Evolutionary conservation across 1,140 invertebrate genomes (phyloP).

Genomic region (Odontomachus brunneus): DNA sequence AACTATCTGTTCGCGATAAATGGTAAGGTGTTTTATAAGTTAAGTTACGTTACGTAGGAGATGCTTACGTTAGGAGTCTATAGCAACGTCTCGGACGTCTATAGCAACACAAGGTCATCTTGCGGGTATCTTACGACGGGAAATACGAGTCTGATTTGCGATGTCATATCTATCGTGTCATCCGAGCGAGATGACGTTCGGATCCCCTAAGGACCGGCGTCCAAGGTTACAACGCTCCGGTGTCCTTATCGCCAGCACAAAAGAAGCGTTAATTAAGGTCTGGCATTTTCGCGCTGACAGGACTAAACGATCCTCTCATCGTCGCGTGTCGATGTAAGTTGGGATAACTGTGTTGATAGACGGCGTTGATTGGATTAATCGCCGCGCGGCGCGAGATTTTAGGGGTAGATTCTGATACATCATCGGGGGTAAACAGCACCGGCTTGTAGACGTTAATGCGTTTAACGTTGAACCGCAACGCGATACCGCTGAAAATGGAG

Average conservation of each 20-base stretch:
- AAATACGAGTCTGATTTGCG: slow-evolving; percentile 35
- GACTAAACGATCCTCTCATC: slow-evolving; percentile 3
- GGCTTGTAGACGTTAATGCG: background rate
- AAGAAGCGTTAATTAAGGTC: slow-evolving; percentile 32
- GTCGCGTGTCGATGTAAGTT: background rate
- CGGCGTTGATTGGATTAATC: slow-evolving; percentile 27
- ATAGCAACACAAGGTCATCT: too few species aligned
- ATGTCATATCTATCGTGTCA: slow-evolving; percentile 17
- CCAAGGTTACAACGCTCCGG: background rate
- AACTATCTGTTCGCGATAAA: background rate
- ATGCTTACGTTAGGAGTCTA: too few species aligned
- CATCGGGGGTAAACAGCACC: background rate
- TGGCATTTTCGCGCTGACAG: background rate
- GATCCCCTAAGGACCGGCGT: slow-evolving; percentile 13
- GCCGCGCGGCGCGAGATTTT: slow-evolving; percentile 8
- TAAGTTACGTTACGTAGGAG: too few species aligned
- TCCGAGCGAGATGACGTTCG: slow-evolving; percentile 25
- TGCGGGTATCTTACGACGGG: background rate
- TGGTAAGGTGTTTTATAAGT: background rate
- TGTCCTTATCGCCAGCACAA: background rate
- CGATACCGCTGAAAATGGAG: background rate
- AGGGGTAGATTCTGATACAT: slow-evolving; percentile 13
- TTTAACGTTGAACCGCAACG: background rate
- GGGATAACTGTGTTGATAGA: slow-evolving; percentile 17
- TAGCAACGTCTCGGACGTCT: too few species aligned